A percentile compares a stretch with the other conserved stretches of the same genome.
Evolutionary conservation across 92 coral and sea anemone species (phyloP).

Genomic region (Hydrozoanthus gracilis): DNA sequence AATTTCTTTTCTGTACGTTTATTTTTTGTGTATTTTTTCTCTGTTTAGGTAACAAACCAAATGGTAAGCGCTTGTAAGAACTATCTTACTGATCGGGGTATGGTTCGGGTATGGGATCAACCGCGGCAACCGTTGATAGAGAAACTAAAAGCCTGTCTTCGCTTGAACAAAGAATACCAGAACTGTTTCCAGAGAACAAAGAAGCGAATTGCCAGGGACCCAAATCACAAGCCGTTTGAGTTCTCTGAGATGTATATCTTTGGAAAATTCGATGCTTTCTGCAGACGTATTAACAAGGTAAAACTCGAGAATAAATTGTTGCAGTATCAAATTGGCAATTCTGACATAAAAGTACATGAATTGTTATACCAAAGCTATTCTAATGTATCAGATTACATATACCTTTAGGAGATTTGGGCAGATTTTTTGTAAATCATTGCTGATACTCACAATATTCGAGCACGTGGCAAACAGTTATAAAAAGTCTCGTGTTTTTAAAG

Average conservation of each 20-base stretch:
- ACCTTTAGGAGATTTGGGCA: no score
- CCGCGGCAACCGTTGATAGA: conserved; percentile 87
- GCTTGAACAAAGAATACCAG: conserved; percentile 81
- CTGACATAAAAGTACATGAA: no score
- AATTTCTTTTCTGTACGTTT: no score
- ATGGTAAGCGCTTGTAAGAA: conserved; percentile 92
- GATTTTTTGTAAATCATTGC: no score
- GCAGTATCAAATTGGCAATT: not conserved
- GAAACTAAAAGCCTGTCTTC: conserved; percentile 79
- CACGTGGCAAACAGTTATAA: no score
- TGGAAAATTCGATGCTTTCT: conserved; percentile 90
- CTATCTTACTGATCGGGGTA: conserved; percentile 80
- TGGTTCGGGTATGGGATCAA: conserved; percentile 88
- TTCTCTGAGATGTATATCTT: conserved; percentile 94
- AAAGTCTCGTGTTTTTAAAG: no score
- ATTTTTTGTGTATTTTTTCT: not conserved
- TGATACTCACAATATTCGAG: no score
- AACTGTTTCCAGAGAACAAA: conserved; percentile 85
- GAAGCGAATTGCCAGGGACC: conserved; percentile 80
- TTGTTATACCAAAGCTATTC: no score
- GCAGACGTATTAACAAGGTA: conserved; percentile 80
- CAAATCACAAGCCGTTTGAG: conserved; percentile 81
- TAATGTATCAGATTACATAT: no score
- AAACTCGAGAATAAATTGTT: not conserved
- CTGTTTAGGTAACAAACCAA: conserved; percentile 83